Evolutionary conservation across 2,888 invertebrate species (phyloP), one percentile per base, ranked within the genome.

Genomic region (Eupithecia subfuscata): DNA sequence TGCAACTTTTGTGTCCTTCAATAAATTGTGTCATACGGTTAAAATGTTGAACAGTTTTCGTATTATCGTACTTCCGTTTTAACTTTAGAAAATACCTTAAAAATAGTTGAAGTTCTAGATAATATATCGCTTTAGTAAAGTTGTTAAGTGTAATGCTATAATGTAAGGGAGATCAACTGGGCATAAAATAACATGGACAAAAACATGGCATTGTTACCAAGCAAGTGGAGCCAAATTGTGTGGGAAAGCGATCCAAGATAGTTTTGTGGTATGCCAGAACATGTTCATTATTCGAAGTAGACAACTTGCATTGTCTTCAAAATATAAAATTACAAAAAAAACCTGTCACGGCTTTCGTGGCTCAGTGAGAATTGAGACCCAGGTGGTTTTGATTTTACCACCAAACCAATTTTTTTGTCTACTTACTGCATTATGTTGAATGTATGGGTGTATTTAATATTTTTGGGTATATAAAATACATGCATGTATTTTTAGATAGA

Each of bases 211-310:
- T 78, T 78, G 78, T 78, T 75, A 45, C 60, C 22, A 68, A 67
- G 60, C 37, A 25, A 75, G 69, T 81, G 79, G 78, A 79, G 81
- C 75, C 77, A 82, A 82, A 83, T 78, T 67, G 78, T 83, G 83
- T 87, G 87, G 82, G 87, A 88, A 86, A 83, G 40, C 77, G 70
- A 81, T 83, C 79, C 77, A 81, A 86, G 84, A 85, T 85, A 84
- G 77, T 77, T 76, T 84, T 82, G 80, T 82, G 75, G 79, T 78
- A 78, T 80, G 79, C 74, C 45, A 75, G 75, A 80, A 79, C 79
- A 76, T 16, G n/a, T 73, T 77, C 67, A 65, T 60, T 71, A 79
- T 80, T 79, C 65, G 70, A 79, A 72, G 43, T 77, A 69, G 78
- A 79, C 73, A 78, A 73, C 37, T 74, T 71, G 77, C 78, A 84